Conservation (phyloP, 2,113 vertebrate species). For the Leptodactylus fuscus region DNA sequence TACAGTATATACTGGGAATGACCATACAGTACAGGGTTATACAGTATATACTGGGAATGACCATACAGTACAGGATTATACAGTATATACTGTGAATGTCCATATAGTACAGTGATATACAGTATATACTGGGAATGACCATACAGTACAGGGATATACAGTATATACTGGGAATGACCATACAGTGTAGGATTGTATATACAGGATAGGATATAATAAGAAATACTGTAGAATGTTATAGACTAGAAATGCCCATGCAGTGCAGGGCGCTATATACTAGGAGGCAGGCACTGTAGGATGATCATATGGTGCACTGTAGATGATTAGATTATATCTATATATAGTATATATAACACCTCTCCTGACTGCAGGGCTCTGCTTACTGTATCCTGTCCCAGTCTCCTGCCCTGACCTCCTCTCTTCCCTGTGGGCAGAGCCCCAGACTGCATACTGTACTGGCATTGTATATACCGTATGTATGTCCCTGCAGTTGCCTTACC, state of each 20-base stretch:
- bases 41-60: background rate
- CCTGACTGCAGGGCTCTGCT: background rate
- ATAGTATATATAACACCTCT: background rate
- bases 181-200: background rate
- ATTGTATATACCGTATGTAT: background rate
- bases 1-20: background rate
- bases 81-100: background rate
- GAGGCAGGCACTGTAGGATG: too few relatives aligned
- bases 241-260: background rate
- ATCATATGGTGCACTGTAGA: background rate
- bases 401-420: background rate
- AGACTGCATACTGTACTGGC: background rate
- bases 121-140: background rate
- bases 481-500: background rate
- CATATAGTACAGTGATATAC: background rate
- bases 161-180: background rate
- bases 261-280: background rate
- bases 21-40: background rate
- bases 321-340: too few relatives aligned
- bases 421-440: background rate
- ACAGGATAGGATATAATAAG: background rate
- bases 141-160: background rate
- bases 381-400: background rate
- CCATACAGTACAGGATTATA: background rate
- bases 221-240: background rate